These are phyloP conservation scores for Cryptus viduatorius DNA, from an alignment of 2,888 invertebrate genomes.

Conservation along the genomic window DNA sequence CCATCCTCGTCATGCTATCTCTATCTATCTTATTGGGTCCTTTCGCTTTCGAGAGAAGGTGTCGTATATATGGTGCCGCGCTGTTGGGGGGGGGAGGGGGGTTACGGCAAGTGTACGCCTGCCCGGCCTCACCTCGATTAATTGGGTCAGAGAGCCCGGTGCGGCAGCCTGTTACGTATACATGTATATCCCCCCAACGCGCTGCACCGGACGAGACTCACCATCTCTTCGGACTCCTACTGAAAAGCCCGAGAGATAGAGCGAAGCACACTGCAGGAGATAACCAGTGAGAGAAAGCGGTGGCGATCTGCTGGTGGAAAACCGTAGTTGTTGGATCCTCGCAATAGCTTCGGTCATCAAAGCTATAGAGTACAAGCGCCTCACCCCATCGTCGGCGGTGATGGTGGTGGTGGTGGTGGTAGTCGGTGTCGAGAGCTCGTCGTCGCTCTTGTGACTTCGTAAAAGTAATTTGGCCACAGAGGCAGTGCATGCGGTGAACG, in stretches of 20 bases:
- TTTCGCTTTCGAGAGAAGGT: constrained; percentile 29
- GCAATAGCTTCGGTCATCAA: constrained; percentile 29
- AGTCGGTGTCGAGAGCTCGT: constrained; percentile 9
- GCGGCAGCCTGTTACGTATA: constrained; percentile 18
- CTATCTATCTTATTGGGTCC: constrained; percentile 4
- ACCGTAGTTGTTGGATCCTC: constrained; percentile 21
- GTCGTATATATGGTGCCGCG: not conserved
- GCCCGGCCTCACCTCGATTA: constrained; percentile 9
- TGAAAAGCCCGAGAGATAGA: constrained; percentile 12
- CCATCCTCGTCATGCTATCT: constrained; percentile 5
- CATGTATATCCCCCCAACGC: constrained; percentile 5
- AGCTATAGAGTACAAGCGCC: constrained; percentile 13
- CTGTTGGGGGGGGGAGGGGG: not conserved
- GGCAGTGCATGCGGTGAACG: constrained; percentile 36
- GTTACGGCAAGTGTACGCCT: not conserved
- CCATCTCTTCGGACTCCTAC: constrained; percentile 23
- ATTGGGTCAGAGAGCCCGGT: constrained; percentile 44
- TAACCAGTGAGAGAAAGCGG: constrained; percentile 17
- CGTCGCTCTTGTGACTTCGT: constrained; percentile 20
- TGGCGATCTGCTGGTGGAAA: constrained; percentile 27
- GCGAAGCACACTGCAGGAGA: not conserved
- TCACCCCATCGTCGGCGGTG: not conserved
- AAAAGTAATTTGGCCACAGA: constrained; percentile 30
- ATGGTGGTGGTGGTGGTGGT: not conserved
- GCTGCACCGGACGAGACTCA: constrained; percentile 29